Percentiles rank a stretch among this genome's conserved stretches.
Conservation (phyloP, 1,140 invertebrate species). For the Diorhabda sublineata region DNA sequence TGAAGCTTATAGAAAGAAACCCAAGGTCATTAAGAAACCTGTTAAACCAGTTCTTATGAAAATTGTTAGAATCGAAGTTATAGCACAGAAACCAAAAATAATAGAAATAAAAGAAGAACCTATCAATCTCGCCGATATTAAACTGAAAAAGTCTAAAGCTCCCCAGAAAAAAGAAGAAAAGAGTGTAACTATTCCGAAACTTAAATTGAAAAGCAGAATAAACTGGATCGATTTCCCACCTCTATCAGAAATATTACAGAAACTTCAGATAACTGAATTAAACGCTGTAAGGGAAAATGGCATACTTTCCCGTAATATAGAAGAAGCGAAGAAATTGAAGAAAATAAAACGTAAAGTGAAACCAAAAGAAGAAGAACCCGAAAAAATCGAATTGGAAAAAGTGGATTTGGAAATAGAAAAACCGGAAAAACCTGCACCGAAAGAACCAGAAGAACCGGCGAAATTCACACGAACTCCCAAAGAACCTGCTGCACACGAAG, state of each 20-base stretch:
- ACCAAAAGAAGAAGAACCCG: slow-evolving; percentile 56
- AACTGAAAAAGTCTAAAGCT: slow-evolving; percentile 35
- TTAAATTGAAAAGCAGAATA: slow-evolving; percentile 63
- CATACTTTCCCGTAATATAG: slow-evolving; percentile 63
- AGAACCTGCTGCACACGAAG: slow-evolving; percentile 41
- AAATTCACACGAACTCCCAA: slow-evolving; percentile 39
- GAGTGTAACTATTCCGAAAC: slow-evolving; percentile 57
- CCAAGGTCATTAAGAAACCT: slow-evolving; percentile 24
- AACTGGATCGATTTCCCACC: slow-evolving; percentile 60
- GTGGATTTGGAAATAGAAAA: slow-evolving; percentile 54
- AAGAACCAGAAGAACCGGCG: slow-evolving; percentile 39
- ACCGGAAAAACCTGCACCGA: slow-evolving; percentile 47
- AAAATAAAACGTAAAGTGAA: slow-evolving; percentile 48
- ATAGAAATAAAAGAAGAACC: slow-evolving; percentile 30
- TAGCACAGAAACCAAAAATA: slow-evolving; percentile 32
- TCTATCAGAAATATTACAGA: slow-evolving; percentile 44
- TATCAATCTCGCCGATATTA: slow-evolving; percentile 36
- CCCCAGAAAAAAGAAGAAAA: slow-evolving; percentile 48
- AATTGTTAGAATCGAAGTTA: slow-evolving; percentile 28
- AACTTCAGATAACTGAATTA: slow-evolving; percentile 50
- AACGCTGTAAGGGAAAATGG: slow-evolving; percentile 56
- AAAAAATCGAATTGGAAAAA: slow-evolving; percentile 57
- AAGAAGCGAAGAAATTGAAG: slow-evolving; percentile 62
- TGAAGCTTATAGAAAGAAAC: slow-evolving; percentile 31
- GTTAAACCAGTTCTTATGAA: slow-evolving; percentile 32